Percentiles rank a stretch among this genome's conserved stretches.
Conservation (phyloP, 2,888 invertebrate species). For the Tipula helvola region DNA sequence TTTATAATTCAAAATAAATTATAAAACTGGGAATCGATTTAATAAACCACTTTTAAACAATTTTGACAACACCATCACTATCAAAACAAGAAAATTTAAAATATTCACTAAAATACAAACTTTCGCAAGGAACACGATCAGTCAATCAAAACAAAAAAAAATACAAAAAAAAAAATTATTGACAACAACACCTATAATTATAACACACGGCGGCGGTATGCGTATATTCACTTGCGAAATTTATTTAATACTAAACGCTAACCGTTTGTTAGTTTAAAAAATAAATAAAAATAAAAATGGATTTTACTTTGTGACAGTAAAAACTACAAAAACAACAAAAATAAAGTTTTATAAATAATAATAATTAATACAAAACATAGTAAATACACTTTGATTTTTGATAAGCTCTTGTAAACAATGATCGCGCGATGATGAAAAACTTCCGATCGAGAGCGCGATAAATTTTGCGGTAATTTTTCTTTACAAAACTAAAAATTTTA, state of each 20-base stretch:
- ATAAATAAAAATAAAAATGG: not conserved
- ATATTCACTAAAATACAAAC: not conserved
- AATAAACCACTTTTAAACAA: not conserved
- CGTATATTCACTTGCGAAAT: not conserved
- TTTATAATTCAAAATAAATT: not conserved
- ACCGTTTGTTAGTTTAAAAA: not conserved
- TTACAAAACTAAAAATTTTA: too few relatives aligned
- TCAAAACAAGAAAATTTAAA: not conserved
- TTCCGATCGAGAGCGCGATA: not conserved
- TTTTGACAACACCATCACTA: not conserved
- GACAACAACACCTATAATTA: not conserved
- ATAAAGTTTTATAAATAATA: not conserved
- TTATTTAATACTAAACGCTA: not conserved
- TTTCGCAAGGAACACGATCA: not conserved
- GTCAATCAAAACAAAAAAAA: not conserved
- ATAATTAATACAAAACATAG: not conserved
- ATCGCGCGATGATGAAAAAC: not conserved
- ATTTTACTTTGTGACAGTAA: not conserved
- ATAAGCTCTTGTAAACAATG: not conserved
- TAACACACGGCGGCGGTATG: not conserved
- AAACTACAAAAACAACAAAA: not conserved
- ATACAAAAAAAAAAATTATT: not conserved
- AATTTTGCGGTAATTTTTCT: too few relatives aligned
- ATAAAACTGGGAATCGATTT: not conserved
- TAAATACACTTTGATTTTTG: not conserved